Evolutionary conservation across 2,888 invertebrate species (phyloP).

Genomic region (Ariolimax columbianus): DNA sequence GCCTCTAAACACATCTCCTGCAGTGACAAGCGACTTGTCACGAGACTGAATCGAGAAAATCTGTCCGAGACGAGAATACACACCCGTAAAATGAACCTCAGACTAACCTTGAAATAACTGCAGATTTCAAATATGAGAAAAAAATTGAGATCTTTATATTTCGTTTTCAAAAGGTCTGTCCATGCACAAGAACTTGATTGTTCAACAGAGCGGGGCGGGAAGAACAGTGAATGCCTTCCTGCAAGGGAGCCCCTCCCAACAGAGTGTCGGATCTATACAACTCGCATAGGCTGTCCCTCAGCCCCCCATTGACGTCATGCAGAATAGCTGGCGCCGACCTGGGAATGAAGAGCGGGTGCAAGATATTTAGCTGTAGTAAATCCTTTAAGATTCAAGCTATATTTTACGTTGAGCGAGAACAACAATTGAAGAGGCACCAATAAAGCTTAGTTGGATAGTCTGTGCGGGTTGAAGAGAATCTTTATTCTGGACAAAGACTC

Average conservation of each 20-base stretch:
- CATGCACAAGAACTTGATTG: constrained; percentile 16
- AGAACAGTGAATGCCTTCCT: not conserved
- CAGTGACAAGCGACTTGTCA: not conserved
- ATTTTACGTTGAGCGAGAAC: not conserved
- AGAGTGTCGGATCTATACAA: constrained; percentile 10
- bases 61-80: not conserved
- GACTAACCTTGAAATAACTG: not conserved
- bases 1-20: constrained; percentile 12
- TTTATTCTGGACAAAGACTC: not conserved
- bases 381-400: constrained; percentile 10
- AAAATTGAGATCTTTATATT: not conserved
- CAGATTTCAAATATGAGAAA: too few species aligned
- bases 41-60: not conserved
- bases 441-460: not conserved
- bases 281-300: not conserved
- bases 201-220: not conserved
- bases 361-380: too few species aligned
- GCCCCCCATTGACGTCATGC: not conserved
- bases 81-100: not conserved
- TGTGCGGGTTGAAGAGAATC: not conserved
- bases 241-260: not conserved
- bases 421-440: not conserved
- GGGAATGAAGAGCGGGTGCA: not conserved
- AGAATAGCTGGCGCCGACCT: constrained; percentile 10
- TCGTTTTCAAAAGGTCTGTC: constrained; percentile 9